Evolutionary conservation across 2,797 vertebrate species (phyloP).

Genomic region (Merluccius polli): DNA sequence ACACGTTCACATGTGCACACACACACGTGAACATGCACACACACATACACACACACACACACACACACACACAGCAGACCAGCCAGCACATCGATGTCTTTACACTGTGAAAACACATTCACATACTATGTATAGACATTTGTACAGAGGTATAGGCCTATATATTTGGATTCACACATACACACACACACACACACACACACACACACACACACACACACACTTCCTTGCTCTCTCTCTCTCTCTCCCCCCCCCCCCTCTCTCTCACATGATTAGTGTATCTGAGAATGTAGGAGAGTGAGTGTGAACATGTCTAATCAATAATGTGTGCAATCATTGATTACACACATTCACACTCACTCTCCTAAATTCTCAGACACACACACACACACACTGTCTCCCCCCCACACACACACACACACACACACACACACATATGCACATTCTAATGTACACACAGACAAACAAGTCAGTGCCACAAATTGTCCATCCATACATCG

Average conservation of each 20-base stretch:
- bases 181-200: conserved; percentile 19
- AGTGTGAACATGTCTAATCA: no score
- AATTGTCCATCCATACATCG: background rate
- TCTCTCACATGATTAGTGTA: background rate
- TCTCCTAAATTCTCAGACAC: background rate
- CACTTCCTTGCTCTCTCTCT: background rate
- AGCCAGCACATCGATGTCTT: conserved; percentile 18
- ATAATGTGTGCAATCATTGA: no score
- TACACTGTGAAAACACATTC: conserved; percentile 22
- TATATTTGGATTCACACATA: conserved; percentile 7
- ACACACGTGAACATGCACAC: conserved; percentile 26
- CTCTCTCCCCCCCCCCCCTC: background rate
- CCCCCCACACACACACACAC: no score
- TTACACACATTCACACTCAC: conserved; percentile 8
- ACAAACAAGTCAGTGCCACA: conserved; percentile 9
- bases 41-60: conserved; percentile 19
- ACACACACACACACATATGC: background rate
- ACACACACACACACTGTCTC: background rate
- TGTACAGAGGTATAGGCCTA: conserved; percentile 7
- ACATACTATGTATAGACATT: background rate
- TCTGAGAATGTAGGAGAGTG: no score
- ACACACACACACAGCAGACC: conserved; percentile 12
- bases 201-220: conserved; percentile 3
- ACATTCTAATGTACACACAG: background rate
- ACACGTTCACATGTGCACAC: conserved; percentile 23